These are phyloP conservation scores for Ascaphus truei DNA, from an alignment of 2,113 vertebrate species.

Conservation along the genomic window DNA sequence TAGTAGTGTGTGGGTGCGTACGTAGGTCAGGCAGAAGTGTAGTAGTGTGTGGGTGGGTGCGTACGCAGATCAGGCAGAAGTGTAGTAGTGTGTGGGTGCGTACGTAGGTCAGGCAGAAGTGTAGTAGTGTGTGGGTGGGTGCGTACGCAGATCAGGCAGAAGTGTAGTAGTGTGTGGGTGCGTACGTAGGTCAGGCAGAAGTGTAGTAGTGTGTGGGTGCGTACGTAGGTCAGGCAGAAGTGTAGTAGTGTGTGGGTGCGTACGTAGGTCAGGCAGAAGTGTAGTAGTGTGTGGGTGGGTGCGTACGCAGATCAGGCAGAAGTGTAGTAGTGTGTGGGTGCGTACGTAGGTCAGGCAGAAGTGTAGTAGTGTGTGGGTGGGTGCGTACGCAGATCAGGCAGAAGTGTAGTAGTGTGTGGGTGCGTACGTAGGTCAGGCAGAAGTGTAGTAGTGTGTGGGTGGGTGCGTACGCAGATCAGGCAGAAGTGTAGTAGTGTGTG, in stretches of 20 bases:
- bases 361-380: background rate
- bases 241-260: background rate
- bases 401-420: background rate
- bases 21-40: slow-evolving; percentile 1
- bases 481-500: too few relatives aligned
- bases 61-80: fast-evolving
- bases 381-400: fast-evolving
- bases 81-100: background rate
- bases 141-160: too few relatives aligned
- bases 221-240: fast-evolving
- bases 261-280: slow-evolving; percentile 2
- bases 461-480: too few relatives aligned
- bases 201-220: background rate
- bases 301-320: too few relatives aligned
- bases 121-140: background rate
- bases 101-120: slow-evolving; percentile 2
- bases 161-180: too few relatives aligned
- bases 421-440: slow-evolving; percentile 16
- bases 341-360: slow-evolving; percentile 23
- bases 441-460: background rate
- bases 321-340: too few relatives aligned
- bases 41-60: background rate
- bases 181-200: slow-evolving; percentile 23
- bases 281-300: background rate
- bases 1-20: too few relatives aligned